These are phyloP conservation scores for Apis florea DNA, from an alignment of 1,140 invertebrate genomes.

Conservation along the genomic window DNA sequence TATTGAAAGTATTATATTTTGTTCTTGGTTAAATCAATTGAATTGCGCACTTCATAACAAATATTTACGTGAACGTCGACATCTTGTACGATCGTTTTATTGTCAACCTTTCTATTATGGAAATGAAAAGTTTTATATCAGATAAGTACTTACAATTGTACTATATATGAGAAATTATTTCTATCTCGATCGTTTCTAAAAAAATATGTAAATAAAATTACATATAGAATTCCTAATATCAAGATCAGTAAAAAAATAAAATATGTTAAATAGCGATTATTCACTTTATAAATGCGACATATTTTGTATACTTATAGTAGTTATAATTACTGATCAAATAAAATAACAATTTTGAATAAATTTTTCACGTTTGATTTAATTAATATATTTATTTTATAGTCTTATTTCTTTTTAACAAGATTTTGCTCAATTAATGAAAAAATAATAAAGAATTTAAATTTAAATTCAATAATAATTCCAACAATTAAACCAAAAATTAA, in stretches of 20 bases:
- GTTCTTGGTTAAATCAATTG: conserved; percentile 59
- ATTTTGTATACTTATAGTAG: too few species aligned
- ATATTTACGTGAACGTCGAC: conserved; percentile 57
- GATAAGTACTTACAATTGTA: conserved; percentile 11
- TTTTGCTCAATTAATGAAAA: too few species aligned
- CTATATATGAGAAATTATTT: background rate
- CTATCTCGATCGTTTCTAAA: background rate
- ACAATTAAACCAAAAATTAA: too few species aligned
- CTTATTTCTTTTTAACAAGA: too few species aligned
- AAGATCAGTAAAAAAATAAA: background rate
- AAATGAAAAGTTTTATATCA: background rate
- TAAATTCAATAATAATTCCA: too few species aligned
- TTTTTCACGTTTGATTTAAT: conserved; percentile 48
- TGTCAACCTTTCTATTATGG: conserved; percentile 63
- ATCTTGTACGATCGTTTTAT: conserved; percentile 59
- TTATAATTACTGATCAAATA: background rate
- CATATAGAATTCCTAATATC: background rate
- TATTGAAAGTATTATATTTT: conserved; percentile 16
- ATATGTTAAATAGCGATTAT: too few species aligned
- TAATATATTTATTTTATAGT: too few species aligned
- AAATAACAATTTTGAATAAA: conserved; percentile 21
- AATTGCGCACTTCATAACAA: conserved; percentile 59
- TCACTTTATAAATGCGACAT: too few species aligned
- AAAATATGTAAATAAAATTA: background rate
- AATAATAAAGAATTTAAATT: too few species aligned